A percentile compares a stretch with the other conserved stretches of the same genome.
phyloP scores from a whole-genome alignment of 1,140 invertebrate genomes.

The Zaprionus capensis region DNA sequence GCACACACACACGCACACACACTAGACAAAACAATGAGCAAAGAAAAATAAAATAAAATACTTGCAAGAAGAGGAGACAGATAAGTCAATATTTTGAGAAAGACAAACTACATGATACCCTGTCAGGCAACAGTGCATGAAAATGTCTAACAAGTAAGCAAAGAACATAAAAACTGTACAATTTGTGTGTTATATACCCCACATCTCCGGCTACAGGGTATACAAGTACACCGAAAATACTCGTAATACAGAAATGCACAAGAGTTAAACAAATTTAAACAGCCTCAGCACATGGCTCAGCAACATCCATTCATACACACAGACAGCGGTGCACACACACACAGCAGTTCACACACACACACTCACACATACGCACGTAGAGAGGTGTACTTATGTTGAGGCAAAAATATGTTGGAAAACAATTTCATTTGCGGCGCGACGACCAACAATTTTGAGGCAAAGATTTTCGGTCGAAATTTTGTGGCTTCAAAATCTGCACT shows the following conservation, averaged over 20 bases:
- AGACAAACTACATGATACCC: slow-evolving; percentile 3
- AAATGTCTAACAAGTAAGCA: neutral
- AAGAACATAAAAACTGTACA: neutral
- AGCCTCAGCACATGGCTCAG: slow-evolving; percentile 30
- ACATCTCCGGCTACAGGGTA: neutral
- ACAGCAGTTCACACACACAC: neutral
- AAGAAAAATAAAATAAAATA: slow-evolving; percentile 22
- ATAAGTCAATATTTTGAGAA: slow-evolving; percentile 20
- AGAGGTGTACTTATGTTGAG: slow-evolving; percentile 27
- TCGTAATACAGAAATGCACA: slow-evolving; percentile 18
- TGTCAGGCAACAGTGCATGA: neutral
- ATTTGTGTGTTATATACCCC: neutral
- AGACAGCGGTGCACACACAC: neutral
- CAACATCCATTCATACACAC: slow-evolving; percentile 10
- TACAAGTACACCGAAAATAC: neutral
- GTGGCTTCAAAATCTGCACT: slow-evolving; percentile 35
- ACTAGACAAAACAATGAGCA: slow-evolving; percentile 30
- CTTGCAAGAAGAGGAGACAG: slow-evolving; percentile 14
- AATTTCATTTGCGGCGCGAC: slow-evolving; percentile 48
- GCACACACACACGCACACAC: slow-evolving; percentile 9
- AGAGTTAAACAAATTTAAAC: slow-evolving; percentile 42
- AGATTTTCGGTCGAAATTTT: slow-evolving; percentile 34
- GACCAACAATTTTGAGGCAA: slow-evolving; percentile 35
- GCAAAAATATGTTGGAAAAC: slow-evolving; percentile 41
- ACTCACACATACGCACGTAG: neutral